Base-by-base conservation (phyloP, 2,797 vertebrate species). In the Enteromius mattozi region DNA sequence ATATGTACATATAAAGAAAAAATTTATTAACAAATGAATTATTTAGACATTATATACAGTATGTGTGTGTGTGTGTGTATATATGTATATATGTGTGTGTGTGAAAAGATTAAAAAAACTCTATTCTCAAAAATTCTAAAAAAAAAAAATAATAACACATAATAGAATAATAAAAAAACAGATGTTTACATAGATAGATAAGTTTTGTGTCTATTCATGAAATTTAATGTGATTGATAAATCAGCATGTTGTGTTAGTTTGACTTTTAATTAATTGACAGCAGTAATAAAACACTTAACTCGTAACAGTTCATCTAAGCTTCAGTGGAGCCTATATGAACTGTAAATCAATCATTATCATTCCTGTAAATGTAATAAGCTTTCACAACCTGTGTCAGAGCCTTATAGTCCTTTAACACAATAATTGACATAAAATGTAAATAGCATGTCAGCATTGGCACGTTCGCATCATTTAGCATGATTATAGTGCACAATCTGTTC, bases 341-440 rank as follows among this genome's bases (percentile, higher is more conserved):
- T 65, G 7, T 76, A 68, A 40, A 83, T 83, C 72, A 83, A 30
- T 83, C 61, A 21, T 54, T 83, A 77, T 21, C 61, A 54, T 76
- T 68, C 37, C 45, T 68, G 45, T 51, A 16, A 56, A 66, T 42
- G 17, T 24, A 51, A 66, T 54, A n/a, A 51, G 71, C 59, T 13
- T 19, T 49, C n/a, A 27, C 27, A 65, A 66, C 66, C 42, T 30
- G 81, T 66, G 30, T 83, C 61, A 33, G 49, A 30, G 35, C 21
- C 61, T 59, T 27, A 54, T 61, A 61, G 4, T 59, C 51, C 40
- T 61, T 27, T 77, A 77, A 61, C 54, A n/a, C 61, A 66, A 47
- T 49, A 79, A 79, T 49, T 66, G 27, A 33, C 78, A 33, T 49
- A 6, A 35, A 79, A 66, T 79, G 61, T 68, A 79, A 79, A 79